These are phyloP conservation scores for Cephalopholis sonnerati DNA, from an alignment of 2,113 vertebrate genomes.

Conservation along the genomic window DNA sequence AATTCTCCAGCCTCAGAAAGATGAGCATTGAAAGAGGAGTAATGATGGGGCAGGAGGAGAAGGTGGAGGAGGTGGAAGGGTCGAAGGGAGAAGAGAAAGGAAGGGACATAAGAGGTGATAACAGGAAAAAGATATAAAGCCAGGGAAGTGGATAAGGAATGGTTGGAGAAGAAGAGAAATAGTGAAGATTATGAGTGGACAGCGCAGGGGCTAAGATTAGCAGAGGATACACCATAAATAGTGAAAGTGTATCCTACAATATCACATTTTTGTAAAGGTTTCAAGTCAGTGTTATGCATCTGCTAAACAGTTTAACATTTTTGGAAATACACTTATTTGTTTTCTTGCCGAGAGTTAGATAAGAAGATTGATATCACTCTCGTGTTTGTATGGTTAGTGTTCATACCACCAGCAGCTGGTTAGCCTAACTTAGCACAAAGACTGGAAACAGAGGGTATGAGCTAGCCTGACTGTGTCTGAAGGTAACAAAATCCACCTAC, in stretches of 20 bases:
- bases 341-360: background rate
- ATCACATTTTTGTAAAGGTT: background rate
- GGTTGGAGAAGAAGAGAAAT: constrained; percentile 22
- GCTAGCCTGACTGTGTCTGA: background rate
- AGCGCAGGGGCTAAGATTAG: constrained; percentile 11
- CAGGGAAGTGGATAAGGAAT: constrained; percentile 12
- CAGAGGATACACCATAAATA: background rate
- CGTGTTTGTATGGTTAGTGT: background rate
- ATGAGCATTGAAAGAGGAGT: constrained; percentile 73
- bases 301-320: background rate
- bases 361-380: background rate
- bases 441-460: background rate
- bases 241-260: background rate
- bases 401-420: background rate
- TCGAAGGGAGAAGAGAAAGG: constrained; percentile 59
- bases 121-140: constrained; percentile 60
- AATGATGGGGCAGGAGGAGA: constrained; percentile 57
- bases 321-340: background rate
- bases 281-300: background rate
- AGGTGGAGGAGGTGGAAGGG: constrained; percentile 60
- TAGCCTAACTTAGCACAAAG: background rate
- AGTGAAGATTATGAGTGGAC: constrained; percentile 35
- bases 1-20: constrained; percentile 64
- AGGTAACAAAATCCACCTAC: background rate
- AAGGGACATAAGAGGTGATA: constrained; percentile 61